These are phyloP conservation scores for Egretta garzetta DNA, from an alignment of 2,113 vertebrate species.

Conservation along the genomic window DNA sequence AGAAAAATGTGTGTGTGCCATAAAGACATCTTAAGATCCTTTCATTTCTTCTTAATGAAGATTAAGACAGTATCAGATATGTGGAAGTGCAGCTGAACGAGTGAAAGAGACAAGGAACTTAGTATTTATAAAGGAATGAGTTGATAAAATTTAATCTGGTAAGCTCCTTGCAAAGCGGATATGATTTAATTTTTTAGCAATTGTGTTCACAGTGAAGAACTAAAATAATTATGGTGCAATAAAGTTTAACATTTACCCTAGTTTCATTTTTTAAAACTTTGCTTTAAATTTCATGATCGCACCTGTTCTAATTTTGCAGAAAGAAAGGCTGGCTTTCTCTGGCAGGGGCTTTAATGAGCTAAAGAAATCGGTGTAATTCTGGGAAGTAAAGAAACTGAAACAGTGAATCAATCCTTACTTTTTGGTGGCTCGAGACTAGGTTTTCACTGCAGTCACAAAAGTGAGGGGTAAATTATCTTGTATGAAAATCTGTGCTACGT, in stretches of 20 bases:
- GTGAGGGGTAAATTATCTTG: background rate
- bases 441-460: background rate
- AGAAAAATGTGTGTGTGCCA: background rate
- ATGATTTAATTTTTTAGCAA: background rate
- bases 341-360: background rate
- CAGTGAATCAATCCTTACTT: background rate
- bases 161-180: background rate
- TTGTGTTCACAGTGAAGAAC: background rate
- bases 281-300: background rate
- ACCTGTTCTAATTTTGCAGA: background rate
- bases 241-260: background rate
- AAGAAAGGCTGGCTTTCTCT: background rate
- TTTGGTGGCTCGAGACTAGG: background rate
- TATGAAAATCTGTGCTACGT: background rate
- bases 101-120: background rate
- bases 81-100: background rate
- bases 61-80: background rate
- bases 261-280: background rate
- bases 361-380: background rate
- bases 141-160: background rate
- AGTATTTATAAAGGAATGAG: background rate
- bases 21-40: background rate
- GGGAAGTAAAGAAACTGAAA: background rate
- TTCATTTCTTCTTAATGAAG: background rate
- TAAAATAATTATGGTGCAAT: background rate